Base-by-base conservation (phyloP, 2,797 vertebrate genomes). In the Arvicola amphibius region DNA sequence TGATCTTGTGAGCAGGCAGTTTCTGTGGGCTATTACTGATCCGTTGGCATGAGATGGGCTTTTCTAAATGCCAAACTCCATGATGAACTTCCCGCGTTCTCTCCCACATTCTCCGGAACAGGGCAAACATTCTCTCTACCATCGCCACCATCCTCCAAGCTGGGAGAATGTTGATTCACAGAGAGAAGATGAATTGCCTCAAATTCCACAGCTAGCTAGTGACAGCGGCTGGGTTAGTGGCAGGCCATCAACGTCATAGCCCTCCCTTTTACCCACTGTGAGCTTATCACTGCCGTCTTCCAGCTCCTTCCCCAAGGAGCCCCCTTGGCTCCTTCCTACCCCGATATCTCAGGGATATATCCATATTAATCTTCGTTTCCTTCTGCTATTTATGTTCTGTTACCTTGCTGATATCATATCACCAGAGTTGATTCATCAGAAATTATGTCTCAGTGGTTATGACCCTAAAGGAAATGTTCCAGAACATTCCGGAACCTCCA, bases 331-430 rank as follows among this genome's bases (percentile, higher is more conserved):
- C 98, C 97, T 96, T 97, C 98, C 98, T 98, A 97, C 4, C 0
- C 2, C 88, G 98, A 96, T 98, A 98, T 98, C 98, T 98, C 97
- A 97, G 96, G 95, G 46, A 94, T 92, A 69, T 97, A 74, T 0
- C n/a, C 94, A 95, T 79, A 96, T 98, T 97, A 98, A 97, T 98
- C 98, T 98, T 96, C 80, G 96, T 94, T 98, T 98, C 97, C 98
- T 97, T 78, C 97, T 94, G 92, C 95, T 98, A 93, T 98, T 98
- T 98, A 69, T 96, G 92, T 94, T 94, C 93, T 96, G 59, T 87
- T 95, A 96, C 96, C 92, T 96, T 1, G 5, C 59, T 61, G 92
- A 95, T 51, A 74, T 90, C 95, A 32, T 95, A 71, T 59, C 53
- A 48, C 81, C 73, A 92, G 88, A 21, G 61, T 74, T 94, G 94